A percentile compares a stretch with the other conserved stretches of the same genome.
Evolutionary conservation across 1,140 invertebrate species (phyloP).

Genomic region (Drosophila bipectinata): DNA sequence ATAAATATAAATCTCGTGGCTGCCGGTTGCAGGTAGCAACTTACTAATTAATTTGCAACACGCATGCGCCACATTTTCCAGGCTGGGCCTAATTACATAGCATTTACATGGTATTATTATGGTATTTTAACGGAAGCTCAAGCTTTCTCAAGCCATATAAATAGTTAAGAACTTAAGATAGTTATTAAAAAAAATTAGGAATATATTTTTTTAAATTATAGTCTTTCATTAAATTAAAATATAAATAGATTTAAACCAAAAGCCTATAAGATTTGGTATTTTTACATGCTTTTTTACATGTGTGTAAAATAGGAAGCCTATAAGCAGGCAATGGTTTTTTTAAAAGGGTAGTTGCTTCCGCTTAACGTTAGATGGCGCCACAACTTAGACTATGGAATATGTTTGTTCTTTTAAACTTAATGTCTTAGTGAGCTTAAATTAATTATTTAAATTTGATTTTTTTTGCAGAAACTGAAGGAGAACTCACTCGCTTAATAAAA

Average conservation of each 20-base stretch:
- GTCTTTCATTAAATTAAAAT: neutral
- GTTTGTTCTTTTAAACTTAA: neutral
- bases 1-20: slow-evolving; percentile 27
- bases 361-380: slow-evolving; percentile 36
- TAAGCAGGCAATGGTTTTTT: slow-evolving; percentile 49
- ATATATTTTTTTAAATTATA: neutral
- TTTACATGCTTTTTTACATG: slow-evolving; percentile 14
- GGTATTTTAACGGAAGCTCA: neutral
- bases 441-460: neutral
- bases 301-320: slow-evolving; percentile 18
- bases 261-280: neutral
- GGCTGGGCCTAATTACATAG: neutral
- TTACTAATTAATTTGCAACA: slow-evolving; percentile 35
- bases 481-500: slow-evolving; percentile 68
- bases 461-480: slow-evolving; percentile 79
- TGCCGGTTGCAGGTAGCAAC: neutral
- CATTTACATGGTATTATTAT: neutral
- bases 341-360: neutral
- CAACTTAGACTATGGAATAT: neutral
- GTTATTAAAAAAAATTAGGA: neutral
- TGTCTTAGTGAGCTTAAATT: neutral
- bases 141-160: neutral
- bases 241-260: slow-evolving; percentile 11
- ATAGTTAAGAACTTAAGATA: neutral
- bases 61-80: slow-evolving; percentile 42